These are phyloP conservation scores for Antheraea pernyi DNA, from an alignment of 1,140 invertebrate species.

Conservation along the genomic window DNA sequence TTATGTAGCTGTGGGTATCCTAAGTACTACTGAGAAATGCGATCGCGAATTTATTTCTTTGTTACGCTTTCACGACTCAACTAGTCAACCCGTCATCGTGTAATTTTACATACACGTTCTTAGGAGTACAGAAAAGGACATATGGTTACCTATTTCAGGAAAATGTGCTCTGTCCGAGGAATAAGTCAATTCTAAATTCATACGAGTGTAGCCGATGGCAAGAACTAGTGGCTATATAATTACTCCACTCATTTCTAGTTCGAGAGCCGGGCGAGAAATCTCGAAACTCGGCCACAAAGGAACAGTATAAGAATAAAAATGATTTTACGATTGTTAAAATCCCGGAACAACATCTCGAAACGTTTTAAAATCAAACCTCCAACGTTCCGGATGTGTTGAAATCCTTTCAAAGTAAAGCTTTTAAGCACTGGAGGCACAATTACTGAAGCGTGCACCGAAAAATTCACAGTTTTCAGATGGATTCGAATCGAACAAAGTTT, in stretches of 20 bases:
- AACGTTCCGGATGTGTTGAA: conserved; percentile 29
- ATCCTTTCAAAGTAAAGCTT: conserved; percentile 37
- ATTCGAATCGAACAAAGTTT: neutral
- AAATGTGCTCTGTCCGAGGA: no score
- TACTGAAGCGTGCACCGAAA: conserved; percentile 31
- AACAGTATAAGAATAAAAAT: neutral
- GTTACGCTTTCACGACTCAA: no score
- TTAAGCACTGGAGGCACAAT: conserved; percentile 39
- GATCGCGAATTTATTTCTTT: no score
- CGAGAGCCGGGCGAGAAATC: neutral
- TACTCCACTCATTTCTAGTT: neutral
- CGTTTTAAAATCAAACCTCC: conserved; percentile 22
- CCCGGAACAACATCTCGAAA: conserved; percentile 5
- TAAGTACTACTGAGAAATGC: no score
- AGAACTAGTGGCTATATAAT: neutral
- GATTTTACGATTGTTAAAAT: conserved; percentile 8
- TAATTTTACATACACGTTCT: no score
- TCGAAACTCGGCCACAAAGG: neutral
- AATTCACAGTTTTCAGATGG: conserved; percentile 33
- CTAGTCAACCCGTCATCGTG: no score
- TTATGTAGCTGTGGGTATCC: no score
- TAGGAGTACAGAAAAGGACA: no score
- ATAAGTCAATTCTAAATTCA: no score
- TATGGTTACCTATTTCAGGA: no score
- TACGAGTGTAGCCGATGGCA: no score